These are phyloP conservation scores for Styela clava DNA, from an alignment of 23 tunicate genomes.

Conservation along the genomic window DNA sequence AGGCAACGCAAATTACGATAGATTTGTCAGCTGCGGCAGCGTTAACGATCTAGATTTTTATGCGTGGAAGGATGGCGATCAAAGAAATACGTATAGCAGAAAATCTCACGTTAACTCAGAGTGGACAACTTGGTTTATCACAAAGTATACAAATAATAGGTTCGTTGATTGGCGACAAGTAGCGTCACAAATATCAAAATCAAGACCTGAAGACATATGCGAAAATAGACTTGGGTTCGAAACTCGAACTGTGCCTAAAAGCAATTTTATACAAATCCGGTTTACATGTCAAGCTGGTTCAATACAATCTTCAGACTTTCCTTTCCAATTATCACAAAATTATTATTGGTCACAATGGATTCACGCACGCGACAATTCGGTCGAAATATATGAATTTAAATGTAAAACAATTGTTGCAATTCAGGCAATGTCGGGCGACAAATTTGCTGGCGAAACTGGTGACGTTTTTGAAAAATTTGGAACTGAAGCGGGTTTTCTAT, in stretches of 20 bases:
- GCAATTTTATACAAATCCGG: slow-evolving; percentile 45
- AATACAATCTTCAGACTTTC: slow-evolving; percentile 49
- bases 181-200: slow-evolving; percentile 10
- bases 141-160: slow-evolving; percentile 26
- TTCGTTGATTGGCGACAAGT: slow-evolving; percentile 20
- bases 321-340: slow-evolving; percentile 49
- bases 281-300: slow-evolving; percentile 71
- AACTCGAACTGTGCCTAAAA: slow-evolving; percentile 20
- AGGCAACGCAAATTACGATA: neutral
- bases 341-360: slow-evolving; percentile 25
- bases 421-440: neutral
- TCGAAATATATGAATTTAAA: neutral
- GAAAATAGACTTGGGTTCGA: slow-evolving; percentile 40
- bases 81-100: neutral
- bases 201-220: slow-evolving; percentile 55
- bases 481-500: slow-evolving; percentile 49
- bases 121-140: slow-evolving; percentile 83
- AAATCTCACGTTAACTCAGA: neutral
- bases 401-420: slow-evolving; percentile 3
- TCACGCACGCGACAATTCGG: neutral
- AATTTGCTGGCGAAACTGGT: slow-evolving; percentile 58
- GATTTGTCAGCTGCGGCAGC: neutral
- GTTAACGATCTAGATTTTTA: neutral
- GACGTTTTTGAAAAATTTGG: slow-evolving; percentile 69
- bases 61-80: neutral